Evolutionary conservation across 2,113 vertebrate genomes (phyloP), one percentile per base, ranked within the genome.

Genomic region (Tenrec ecaudatus): DNA sequence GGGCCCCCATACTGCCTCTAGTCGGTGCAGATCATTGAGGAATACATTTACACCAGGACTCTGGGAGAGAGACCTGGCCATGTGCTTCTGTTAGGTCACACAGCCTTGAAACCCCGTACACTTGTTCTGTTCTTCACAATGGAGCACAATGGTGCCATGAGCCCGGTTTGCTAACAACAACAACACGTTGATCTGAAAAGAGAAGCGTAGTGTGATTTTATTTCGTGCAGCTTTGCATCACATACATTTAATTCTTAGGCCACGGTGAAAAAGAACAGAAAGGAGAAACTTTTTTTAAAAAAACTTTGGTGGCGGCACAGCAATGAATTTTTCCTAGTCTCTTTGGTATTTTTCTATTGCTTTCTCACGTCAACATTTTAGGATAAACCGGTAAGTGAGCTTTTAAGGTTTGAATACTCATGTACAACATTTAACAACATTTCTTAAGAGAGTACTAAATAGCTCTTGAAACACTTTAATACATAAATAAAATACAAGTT

Each of bases 401-500:
- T 81, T 84, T 88, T 78, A 79, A 20, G 3, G 83, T 89, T 90
- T 82, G 80, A 75, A 68, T 10, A 79, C 40, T 80, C 58, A 66
- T 12, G 64, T n/a, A n/a, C n/a, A n/a, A n/a, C n/a, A n/a, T n/a
- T n/a, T n/a, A n/a, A n/a, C n/a, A n/a, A n/a, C n/a, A 76, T 78
- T 84, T 92, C 64, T 73, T 84, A 19, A 93, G 89, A 62, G 47
- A 92, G 23, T 83, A 27, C 17, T 69, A 62, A 78, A 68, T 69
- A 76, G 40, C 22, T 94, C 76, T 88, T 75, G 38, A 84, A 86
- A 53, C 12, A 83, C 20, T 92, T 17, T 27, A 80, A 84, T 73
- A 89, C 5, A 53, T 85, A 83, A 82, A 60, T 75, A 88, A 92
- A 89, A 82, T 91, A 31, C 12, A 88, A 82, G 25, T 86, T 57